phyloP scores from a whole-genome alignment of 2,888 invertebrate genomes.

The Lycophotia porphyrea region DNA sequence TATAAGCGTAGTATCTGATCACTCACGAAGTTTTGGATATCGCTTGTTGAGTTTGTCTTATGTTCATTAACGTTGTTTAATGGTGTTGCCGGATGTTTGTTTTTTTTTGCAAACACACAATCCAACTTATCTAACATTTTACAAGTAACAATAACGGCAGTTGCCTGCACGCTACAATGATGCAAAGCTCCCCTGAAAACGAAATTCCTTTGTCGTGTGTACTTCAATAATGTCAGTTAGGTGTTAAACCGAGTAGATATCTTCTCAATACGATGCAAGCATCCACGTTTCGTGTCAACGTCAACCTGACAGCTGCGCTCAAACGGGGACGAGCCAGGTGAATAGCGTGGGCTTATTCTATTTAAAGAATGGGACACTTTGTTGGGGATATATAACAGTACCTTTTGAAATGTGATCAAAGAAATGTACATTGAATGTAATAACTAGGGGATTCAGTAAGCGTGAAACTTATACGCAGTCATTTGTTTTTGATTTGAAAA shows the following conservation, averaged over 20 bases:
- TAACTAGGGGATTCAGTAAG: too few species aligned
- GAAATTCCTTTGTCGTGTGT: background rate
- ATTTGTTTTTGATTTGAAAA: too few species aligned
- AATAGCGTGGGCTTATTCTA: constrained; percentile 26
- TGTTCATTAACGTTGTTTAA: too few species aligned
- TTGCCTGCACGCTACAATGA: background rate
- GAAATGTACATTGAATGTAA: background rate
- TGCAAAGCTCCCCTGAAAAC: background rate
- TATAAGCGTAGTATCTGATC: background rate
- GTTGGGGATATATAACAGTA: background rate
- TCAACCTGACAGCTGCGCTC: constrained; percentile 31
- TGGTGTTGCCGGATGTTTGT: too few species aligned
- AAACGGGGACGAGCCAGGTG: constrained; percentile 23
- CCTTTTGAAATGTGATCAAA: constrained; percentile 4
- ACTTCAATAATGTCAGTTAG: background rate
- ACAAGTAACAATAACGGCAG: background rate
- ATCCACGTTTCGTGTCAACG: constrained; percentile 4
- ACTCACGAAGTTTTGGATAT: background rate
- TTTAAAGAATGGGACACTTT: constrained; percentile 20
- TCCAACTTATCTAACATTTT: background rate
- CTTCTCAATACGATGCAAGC: constrained; percentile 8
- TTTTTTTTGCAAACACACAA: background rate
- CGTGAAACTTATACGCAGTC: background rate
- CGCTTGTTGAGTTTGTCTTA: background rate
- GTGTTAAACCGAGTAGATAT: constrained; percentile 3